Evolutionary conservation across 1,140 invertebrate genomes (phyloP).

Genomic region (Drosophila mayri): DNA sequence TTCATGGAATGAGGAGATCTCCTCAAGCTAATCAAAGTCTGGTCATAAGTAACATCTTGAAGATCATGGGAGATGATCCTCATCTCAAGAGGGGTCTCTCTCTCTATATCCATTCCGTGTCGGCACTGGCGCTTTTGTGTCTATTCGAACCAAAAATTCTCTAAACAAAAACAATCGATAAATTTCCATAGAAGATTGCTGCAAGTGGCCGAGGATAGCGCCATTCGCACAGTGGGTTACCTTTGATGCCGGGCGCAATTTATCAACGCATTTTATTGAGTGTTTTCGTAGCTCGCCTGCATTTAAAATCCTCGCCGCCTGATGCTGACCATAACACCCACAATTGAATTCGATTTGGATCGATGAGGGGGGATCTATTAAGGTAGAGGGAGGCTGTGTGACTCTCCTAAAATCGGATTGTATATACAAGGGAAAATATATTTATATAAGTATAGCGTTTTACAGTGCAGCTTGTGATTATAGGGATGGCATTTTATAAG

Average conservation of each 20-base stretch:
- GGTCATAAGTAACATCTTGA: constrained; percentile 11
- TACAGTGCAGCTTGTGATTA: constrained; percentile 14
- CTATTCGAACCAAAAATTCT: constrained; percentile 67
- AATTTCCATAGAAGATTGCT: constrained; percentile 79
- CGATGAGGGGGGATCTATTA: background rate
- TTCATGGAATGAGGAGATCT: background rate
- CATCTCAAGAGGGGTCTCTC: background rate
- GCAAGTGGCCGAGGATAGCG: constrained; percentile 70
- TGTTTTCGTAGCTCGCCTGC: constrained; percentile 72
- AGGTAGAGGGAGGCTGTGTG: constrained; percentile 37
- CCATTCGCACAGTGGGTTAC: constrained; percentile 76
- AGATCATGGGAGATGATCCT: constrained; percentile 3
- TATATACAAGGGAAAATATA: constrained; percentile 45
- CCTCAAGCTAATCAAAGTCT: constrained; percentile 28
- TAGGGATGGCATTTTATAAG: background rate
- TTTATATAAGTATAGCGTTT: constrained; percentile 37
- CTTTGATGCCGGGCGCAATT: constrained; percentile 79
- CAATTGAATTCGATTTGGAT: constrained; percentile 13
- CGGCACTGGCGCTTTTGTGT: constrained; percentile 77
- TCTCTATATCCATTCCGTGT: background rate
- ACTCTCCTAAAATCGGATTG: constrained; percentile 56
- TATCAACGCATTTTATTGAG: constrained; percentile 82
- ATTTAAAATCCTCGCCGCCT: constrained; percentile 79
- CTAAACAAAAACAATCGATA: constrained; percentile 82
- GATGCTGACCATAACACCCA: constrained; percentile 78